These are phyloP conservation scores for Mechanitis messenoides DNA, from an alignment of 2,888 invertebrate genomes.

Conservation along the genomic window DNA sequence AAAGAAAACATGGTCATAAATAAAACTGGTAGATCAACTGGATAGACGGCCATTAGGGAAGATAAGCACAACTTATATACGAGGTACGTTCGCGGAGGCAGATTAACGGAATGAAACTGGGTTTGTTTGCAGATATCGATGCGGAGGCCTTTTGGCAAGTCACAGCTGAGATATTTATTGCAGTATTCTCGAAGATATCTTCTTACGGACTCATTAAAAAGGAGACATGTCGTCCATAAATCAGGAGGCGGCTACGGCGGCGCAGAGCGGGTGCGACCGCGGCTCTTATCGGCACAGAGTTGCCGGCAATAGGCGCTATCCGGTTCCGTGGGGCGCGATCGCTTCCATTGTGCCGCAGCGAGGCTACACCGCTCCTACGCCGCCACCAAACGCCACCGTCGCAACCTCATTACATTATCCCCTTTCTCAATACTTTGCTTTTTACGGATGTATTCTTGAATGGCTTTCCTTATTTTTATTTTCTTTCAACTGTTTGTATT, in stretches of 20 bases:
- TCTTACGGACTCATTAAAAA: slow-evolving; percentile 76
- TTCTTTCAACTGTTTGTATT: slow-evolving; percentile 37
- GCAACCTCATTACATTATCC: slow-evolving; percentile 64
- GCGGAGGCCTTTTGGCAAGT: slow-evolving; percentile 66
- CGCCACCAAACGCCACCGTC: slow-evolving; percentile 45
- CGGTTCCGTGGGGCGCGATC: slow-evolving; percentile 68
- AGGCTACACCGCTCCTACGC: slow-evolving; percentile 26
- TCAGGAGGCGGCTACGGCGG: slow-evolving; percentile 58
- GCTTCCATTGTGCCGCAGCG: slow-evolving; percentile 53
- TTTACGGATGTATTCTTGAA: slow-evolving; percentile 32
- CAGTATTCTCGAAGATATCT: slow-evolving; percentile 70
- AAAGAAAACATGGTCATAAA: slow-evolving; percentile 76
- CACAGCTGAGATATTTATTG: slow-evolving; percentile 70
- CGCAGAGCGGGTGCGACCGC: slow-evolving; percentile 45
- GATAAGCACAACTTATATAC: slow-evolving; percentile 73
- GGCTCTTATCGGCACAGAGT: slow-evolving; percentile 62
- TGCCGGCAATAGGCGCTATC: slow-evolving; percentile 75
- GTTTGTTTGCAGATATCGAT: slow-evolving; percentile 74
- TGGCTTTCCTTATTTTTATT: slow-evolving; percentile 32
- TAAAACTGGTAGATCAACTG: slow-evolving; percentile 75
- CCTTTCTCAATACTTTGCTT: slow-evolving; percentile 49
- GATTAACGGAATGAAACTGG: slow-evolving; percentile 70
- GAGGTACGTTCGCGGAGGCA: slow-evolving; percentile 64
- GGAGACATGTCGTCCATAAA: slow-evolving; percentile 76
- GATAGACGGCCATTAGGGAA: slow-evolving; percentile 74